Conservation (phyloP, 2,113 vertebrate genomes). For the Equus przewalskii region DNA sequence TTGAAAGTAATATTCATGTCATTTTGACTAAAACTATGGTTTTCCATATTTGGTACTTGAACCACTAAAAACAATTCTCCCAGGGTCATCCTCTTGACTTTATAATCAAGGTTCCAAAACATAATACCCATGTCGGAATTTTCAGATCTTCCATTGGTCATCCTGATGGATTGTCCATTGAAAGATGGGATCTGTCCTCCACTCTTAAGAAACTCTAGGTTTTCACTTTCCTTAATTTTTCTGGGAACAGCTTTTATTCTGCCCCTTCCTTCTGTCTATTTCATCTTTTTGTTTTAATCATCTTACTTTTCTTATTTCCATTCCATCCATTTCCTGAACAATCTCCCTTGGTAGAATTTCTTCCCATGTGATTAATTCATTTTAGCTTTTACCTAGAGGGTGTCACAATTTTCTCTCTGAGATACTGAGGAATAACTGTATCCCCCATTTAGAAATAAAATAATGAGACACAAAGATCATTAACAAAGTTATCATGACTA, state of each 20-base stretch:
- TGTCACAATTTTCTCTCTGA: background rate
- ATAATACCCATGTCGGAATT: background rate
- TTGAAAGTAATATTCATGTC: constrained; percentile 50
- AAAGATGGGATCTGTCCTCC: background rate
- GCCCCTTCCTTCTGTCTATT: background rate
- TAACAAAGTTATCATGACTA: background rate
- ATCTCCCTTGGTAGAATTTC: background rate
- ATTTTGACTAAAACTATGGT: background rate
- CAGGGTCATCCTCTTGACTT: background rate
- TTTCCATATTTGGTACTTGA: constrained; percentile 15
- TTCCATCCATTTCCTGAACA: background rate
- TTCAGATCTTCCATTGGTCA: background rate
- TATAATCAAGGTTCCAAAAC: background rate
- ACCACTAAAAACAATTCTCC: background rate
- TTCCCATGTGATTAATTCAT: background rate
- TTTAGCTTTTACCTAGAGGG: background rate
- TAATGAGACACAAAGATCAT: background rate
- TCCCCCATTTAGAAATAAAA: constrained; percentile 22
- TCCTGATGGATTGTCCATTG: background rate
- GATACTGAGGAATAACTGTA: background rate
- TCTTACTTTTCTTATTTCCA: background rate
- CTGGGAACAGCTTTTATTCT: background rate
- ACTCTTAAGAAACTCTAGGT: background rate
- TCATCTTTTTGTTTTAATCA: background rate
- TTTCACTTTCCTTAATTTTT: background rate